Conservation (phyloP, 2,888 invertebrate genomes). For the Melipona bicolor region DNA sequence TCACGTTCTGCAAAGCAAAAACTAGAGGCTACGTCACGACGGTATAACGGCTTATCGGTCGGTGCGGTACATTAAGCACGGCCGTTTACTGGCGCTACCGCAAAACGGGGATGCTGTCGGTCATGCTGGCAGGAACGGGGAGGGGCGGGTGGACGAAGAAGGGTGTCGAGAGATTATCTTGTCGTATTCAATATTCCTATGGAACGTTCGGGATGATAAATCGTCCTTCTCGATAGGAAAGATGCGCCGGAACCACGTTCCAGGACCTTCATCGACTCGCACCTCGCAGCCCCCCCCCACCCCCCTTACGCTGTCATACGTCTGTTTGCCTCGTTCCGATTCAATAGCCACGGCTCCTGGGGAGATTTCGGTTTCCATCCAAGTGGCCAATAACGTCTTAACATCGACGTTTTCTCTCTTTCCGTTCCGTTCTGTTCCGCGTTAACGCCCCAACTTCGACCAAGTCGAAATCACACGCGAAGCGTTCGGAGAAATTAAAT, state of each 20-base stretch:
- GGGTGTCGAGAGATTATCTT: constrained; percentile 83
- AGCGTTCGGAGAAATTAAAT: neutral
- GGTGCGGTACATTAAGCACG: constrained; percentile 84
- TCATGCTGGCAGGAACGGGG: constrained; percentile 55
- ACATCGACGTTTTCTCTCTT: constrained; percentile 6
- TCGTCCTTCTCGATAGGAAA: constrained; percentile 79
- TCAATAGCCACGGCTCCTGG: constrained; percentile 7
- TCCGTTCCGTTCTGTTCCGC: neutral
- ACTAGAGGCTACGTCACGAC: constrained; percentile 78
- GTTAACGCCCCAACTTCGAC: no score
- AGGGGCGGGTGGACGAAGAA: constrained; percentile 52
- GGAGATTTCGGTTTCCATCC: neutral
- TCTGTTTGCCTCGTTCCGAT: constrained; percentile 16
- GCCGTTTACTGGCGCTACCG: constrained; percentile 75
- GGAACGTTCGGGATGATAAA: constrained; percentile 83
- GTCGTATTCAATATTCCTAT: constrained; percentile 85
- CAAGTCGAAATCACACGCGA: no score
- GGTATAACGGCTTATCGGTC: constrained; percentile 81
- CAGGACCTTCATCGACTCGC: constrained; percentile 62
- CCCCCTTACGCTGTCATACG: constrained; percentile 4
- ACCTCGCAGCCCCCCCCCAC: constrained; percentile 32
- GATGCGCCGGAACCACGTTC: constrained; percentile 71
- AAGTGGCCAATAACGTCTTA: constrained; percentile 28
- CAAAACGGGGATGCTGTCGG: constrained; percentile 69
- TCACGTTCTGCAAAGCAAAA: constrained; percentile 73